Evolutionary conservation across 2,888 invertebrate species (phyloP), one percentile per base, ranked within the genome.

Genomic region (Harpalus rubripes): DNA sequence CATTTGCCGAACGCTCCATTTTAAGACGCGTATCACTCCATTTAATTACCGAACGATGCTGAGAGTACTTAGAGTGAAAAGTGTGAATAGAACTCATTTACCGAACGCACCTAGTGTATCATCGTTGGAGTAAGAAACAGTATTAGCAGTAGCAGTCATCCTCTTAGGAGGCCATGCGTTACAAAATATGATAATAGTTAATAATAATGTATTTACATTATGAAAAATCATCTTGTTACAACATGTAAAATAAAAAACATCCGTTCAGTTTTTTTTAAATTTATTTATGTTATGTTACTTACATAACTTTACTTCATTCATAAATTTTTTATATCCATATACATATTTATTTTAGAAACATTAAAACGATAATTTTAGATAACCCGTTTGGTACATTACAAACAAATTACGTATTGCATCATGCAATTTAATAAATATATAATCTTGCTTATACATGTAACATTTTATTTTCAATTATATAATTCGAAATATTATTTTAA

Each of bases 331-430:
- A 52, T 12, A 52, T 52, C 44, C 44, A 52, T 52, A 52, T 52
- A 8, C 7, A 52, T 52, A 52, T 52, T 52, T 52, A 52, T 52
- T 52, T 52, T 52, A 52, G 44, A 52, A 52, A 12, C 44, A 52
- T 6, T 52, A 52, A 52, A 52, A 52, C 44, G 44, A 52, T 52
- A 52, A 52, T 52, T 52, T 52, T 52, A 52, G 44, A 52, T 52
- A 52, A 52, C 44, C 44, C 44, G 44, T 52, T 52, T 52, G 1
- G 12, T 52, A 52, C 44, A 52, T 52, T 52, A 52, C 44, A 52
- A 52, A 52, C 44, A 52, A 52, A 52, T 52, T 52, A 52, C 44
- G 10, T 52, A 52, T 52, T 12, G 44, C 44, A 12, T 12, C 12
- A 52, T 52, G 10, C 10, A 44, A 44, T 10, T 44, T 44, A 44